Evolutionary conservation across 2,113 vertebrate species (phyloP), one percentile per base, ranked within the genome.

Genomic region (Mirza zaza): DNA sequence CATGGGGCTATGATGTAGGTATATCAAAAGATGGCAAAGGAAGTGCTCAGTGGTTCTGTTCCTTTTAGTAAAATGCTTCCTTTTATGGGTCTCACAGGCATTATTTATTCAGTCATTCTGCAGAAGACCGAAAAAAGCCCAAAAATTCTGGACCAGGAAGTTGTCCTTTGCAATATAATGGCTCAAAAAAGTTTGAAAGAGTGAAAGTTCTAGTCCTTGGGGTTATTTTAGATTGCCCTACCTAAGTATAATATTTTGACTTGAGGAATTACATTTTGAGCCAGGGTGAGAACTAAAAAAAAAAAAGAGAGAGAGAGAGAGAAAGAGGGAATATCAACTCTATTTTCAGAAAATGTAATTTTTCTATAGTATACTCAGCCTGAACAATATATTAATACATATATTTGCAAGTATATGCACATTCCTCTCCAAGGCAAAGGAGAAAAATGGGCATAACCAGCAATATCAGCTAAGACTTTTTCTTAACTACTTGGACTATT

Each of bases 211-310:
- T 34, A 75, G 63, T 79, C 6, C 20, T 94, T 82, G 39, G 27
- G 4, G 20, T 75, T 81, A 94, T 93, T 95, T 97, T 81, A 83
- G 61, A 91, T 90, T 75, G 63, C 4, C 55, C 63, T 89, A 59
- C 3, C 2, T 67, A 86, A 85, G 20, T 45, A 84, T 94, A 65
- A 65, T 80, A 76, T 84, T 94, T 92, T 70, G 42, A 87, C 42
- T 90, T 83, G 61, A 90, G 5, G 39, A 87, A 92, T 92, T 87
- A 86, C 8, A 87, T 92, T 83, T 93, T 94, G 32, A 94, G 32
- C n/a, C 29, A 91, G 14, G 20, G 11, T 92, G 34, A 94, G 42
- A 95, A 87, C 32, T 88, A 39, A 48, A 68, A 55, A 59, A 52
- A 39, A 65, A 39, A 59, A 48, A 79, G 3, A 90, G 3, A 48